phyloP scores from a whole-genome alignment of 2,797 vertebrate species.

The Sphenopsis melanotis region DNA sequence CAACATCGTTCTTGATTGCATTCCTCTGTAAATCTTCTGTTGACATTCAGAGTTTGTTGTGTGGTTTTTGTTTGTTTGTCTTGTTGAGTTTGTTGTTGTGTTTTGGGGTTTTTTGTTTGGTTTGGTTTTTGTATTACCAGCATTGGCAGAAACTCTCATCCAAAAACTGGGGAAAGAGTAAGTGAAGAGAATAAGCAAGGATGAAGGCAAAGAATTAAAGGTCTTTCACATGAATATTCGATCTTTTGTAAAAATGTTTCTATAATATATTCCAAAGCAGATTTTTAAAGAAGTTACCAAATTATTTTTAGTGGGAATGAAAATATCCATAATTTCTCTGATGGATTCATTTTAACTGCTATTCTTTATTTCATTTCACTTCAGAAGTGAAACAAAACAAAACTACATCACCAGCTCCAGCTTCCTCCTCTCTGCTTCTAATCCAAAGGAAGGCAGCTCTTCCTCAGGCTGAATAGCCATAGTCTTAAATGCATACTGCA shows the following conservation, averaged over 20 bases:
- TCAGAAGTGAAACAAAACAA: not conserved
- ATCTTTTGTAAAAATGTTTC: not conserved
- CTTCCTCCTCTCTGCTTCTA: not conserved
- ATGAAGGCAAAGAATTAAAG: not conserved
- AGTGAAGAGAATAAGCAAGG: not conserved
- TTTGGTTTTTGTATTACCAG: not conserved
- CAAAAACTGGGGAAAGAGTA: not conserved
- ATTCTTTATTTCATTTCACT: not conserved
- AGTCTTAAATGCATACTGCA: not conserved
- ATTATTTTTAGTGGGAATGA: not conserved
- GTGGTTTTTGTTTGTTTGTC: not conserved
- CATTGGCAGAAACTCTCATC: slow-evolving; percentile 19
- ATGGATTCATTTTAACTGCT: not conserved
- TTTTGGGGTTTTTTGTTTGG: not conserved
- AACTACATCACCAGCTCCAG: not conserved
- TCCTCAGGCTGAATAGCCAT: not conserved
- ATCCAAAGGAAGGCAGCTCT: not conserved
- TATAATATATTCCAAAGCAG: not conserved
- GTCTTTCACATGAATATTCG: not conserved
- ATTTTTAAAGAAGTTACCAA: not conserved
- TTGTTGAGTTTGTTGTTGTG: not conserved
- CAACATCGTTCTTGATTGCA: slow-evolving; percentile 71
- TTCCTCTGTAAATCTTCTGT: slow-evolving; percentile 58
- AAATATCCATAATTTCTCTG: not conserved
- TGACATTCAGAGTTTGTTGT: slow-evolving; percentile 8